Evolutionary conservation across 2,888 invertebrate genomes (phyloP), one percentile per base, ranked within the genome.

Genomic region (Sarcophaga subvicina): DNA sequence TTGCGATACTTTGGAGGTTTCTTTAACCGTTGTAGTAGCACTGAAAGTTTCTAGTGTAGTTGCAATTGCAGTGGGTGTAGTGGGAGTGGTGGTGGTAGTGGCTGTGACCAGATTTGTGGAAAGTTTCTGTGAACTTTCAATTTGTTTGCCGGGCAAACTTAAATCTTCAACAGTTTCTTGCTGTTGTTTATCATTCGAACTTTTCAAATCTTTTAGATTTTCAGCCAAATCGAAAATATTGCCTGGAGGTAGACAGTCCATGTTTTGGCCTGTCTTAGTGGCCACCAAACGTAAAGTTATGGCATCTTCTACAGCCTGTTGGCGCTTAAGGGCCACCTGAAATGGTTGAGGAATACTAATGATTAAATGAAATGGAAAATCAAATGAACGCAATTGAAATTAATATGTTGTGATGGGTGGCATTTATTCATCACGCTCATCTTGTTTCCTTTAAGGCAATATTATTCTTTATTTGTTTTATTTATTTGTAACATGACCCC

Each of bases 281-380:
- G 98, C 97, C 22, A 98, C 96, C 90, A 99, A 94, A 77, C 98
- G 98, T 82, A 99, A 94, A 0, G 99, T 99, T 89, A 99, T 98
- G 80, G 98, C 98, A 92, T 99, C 99, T 94, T 99, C 99, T 0
- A 98, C 98, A 0, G 99, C 99, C 94, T 99, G 99, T 93, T 99
- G 98, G 17, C 99, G 95, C 94, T 99, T 99, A 81, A 99, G 93
- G 4, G 99, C 99, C 37, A 99, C 98, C 98, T 98, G 60, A 59
- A 86, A 54, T 54, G 11, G 22, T 47, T 37, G 8, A 60, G n/a
- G 64, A 77, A 62, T 59, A 45, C 22, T 37, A 81, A 75, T 3
- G 25, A 14, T 22, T 4, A 62, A 72, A 17, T 54, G 45, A 60
- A n/a, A 60, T 10, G 62, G 72, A 64, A 54, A 54, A 12, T 0